Conservation (phyloP, 2,113 vertebrate species). For the Syrmaticus mikado region DNA sequence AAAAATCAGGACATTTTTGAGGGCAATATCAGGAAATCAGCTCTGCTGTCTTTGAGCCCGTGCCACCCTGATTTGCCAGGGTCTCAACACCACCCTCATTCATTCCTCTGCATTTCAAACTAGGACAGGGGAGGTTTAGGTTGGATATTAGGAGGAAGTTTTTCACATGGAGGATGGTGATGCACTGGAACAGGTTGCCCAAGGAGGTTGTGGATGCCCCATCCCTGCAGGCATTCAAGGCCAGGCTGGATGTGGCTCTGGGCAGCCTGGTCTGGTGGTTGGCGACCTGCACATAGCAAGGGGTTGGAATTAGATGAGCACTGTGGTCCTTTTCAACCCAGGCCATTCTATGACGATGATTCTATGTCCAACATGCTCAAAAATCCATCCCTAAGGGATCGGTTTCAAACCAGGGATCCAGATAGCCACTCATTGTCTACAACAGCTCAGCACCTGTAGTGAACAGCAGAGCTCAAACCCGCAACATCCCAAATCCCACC, state of each 20-base stretch:
- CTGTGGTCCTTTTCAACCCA: too few species aligned
- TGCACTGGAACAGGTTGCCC: too few species aligned
- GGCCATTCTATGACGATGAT: too few species aligned
- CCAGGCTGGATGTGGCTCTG: too few species aligned
- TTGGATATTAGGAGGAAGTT: too few species aligned
- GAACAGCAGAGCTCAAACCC: background rate
- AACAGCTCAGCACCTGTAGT: background rate
- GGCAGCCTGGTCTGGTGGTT: too few species aligned
- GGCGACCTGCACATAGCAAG: too few species aligned
- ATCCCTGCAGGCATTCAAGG: too few species aligned
- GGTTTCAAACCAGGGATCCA: background rate
- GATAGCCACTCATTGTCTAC: background rate
- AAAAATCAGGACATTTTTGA: background rate
- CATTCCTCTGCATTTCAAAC: background rate
- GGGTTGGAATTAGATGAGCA: too few species aligned
- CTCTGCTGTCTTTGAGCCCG: fast-evolving
- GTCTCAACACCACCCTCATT: background rate
- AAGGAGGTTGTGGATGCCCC: too few species aligned
- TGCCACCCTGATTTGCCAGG: background rate
- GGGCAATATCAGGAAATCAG: background rate
- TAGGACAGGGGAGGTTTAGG: too few species aligned
- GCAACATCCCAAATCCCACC: background rate
- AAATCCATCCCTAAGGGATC: background rate
- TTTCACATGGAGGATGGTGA: too few species aligned
- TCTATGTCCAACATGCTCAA: background rate